phyloP scores from a whole-genome alignment of 1,140 invertebrate genomes.

The Aleiodes sp. region DNA sequence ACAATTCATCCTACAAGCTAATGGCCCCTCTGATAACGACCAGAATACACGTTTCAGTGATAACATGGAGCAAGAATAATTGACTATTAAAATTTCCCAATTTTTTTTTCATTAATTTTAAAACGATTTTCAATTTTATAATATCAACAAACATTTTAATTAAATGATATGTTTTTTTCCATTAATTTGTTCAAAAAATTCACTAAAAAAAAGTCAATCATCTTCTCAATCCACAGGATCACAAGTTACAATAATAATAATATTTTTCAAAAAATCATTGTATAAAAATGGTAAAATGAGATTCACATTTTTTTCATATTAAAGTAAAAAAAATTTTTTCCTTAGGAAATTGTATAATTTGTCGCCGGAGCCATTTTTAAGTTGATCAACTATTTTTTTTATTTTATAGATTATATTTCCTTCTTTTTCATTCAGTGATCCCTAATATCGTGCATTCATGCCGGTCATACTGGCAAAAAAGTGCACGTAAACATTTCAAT shows the following conservation, averaged over 20 bases:
- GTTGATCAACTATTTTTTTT: background rate
- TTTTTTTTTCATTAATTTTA: background rate
- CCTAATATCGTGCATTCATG: background rate
- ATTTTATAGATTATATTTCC: background rate
- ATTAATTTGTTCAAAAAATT: too few relatives aligned
- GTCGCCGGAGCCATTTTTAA: slow-evolving; percentile 6
- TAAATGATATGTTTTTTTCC: too few relatives aligned
- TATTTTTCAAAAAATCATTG: background rate
- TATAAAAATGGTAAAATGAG: background rate
- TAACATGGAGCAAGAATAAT: background rate
- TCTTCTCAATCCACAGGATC: background rate
- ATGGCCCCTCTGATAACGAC: slow-evolving; percentile 8
- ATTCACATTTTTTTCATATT: background rate
- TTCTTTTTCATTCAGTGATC: background rate
- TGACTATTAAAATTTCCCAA: background rate
- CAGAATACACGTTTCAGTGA: slow-evolving; percentile 1
- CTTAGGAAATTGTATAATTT: background rate
- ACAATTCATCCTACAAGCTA: slow-evolving; percentile 19
- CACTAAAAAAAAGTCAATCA: background rate
- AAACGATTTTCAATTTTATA: background rate
- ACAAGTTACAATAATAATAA: background rate
- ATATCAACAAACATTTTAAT: too few relatives aligned
- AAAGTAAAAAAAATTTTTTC: slow-evolving; percentile 25
- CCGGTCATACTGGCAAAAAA: background rate
- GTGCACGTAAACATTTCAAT: slow-evolving; percentile 4